These are phyloP conservation scores for Wasmannia auropunctata DNA, from an alignment of 1,140 invertebrate species.

Conservation along the genomic window DNA sequence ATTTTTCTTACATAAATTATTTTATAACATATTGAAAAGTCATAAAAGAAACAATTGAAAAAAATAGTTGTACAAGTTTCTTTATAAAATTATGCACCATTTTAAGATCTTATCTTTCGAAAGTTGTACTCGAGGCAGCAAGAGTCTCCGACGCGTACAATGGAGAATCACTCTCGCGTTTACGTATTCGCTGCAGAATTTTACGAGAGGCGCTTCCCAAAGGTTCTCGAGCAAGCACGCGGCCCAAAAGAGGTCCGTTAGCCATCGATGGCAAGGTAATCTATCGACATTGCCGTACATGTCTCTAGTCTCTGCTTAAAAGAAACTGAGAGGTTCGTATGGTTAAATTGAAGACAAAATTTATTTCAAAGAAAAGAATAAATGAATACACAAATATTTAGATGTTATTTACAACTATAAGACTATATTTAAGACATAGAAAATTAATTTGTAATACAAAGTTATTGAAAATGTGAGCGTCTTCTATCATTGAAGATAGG, in stretches of 20 bases:
- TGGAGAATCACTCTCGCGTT: background rate
- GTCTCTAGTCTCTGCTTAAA: no score
- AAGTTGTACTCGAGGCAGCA: background rate
- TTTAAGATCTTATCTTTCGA: background rate
- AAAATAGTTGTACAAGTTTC: background rate
- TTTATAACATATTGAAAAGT: background rate
- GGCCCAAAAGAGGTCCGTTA: background rate
- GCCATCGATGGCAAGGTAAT: background rate
- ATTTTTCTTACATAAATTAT: background rate
- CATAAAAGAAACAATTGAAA: background rate
- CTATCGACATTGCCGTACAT: background rate
- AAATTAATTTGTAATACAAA: no score
- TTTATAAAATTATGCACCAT: background rate
- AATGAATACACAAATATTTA: no score
- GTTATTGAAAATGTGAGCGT: no score
- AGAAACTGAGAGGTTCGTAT: no score
- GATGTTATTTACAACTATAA: no score
- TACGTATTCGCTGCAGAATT: background rate
- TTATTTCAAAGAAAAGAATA: no score
- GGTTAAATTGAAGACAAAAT: no score
- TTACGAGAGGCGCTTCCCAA: background rate
- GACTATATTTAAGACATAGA: no score
- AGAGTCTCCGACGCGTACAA: background rate
- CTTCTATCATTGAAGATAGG: no score
- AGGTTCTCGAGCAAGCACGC: background rate